Evolutionary conservation across 2,888 invertebrate genomes (phyloP), one percentile per base, ranked within the genome.

Genomic region (Lordiphosa andalusiaca): DNA sequence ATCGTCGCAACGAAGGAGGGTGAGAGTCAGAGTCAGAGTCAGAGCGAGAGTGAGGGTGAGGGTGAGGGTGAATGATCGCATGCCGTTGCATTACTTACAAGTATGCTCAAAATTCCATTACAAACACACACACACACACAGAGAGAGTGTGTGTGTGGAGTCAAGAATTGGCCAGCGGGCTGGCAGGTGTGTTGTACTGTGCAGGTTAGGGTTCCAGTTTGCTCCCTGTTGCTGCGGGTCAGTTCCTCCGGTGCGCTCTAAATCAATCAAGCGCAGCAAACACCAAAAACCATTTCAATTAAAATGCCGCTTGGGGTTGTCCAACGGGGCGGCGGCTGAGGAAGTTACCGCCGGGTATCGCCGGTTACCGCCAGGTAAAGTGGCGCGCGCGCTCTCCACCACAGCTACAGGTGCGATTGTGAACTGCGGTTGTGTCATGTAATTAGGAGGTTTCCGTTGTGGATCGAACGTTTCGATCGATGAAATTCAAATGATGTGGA

Each of bases 181-280:
- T 70, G 70, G 78, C 75, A 76, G 76, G 76, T 80, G 81, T 51
- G 12, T 3, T 12, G 41, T 23, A 64, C 53, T 53, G 41, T 53
- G 41, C 38, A 50, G 40, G 33, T 47, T 41, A 13, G 44, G 51
- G 13, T 57, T 47, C 25, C 38, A n/a, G 25, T 41, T 41, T 61
- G 56, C 56, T 65, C 61, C 65, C 65, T 59, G 62, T 55, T 52
- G 60, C 56, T 75, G 78, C 75, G 73, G 71, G 75, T 72, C 72
- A 38, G 57, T 35, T 50, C 50, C 55, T 33, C 46, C 21, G 54
- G 35, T 60, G 37, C 67, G 71, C 67, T 71, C 76, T 86, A 86
- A 87, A 87, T 87, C 87, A 87, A 87, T 87, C 87, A 87, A 80
- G 77, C 81, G 80, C 71, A 72, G 30, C 72, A 73, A 78, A 70